phyloP scores from a whole-genome alignment of 2,888 invertebrate genomes.

The Hypsopygia costalis region DNA sequence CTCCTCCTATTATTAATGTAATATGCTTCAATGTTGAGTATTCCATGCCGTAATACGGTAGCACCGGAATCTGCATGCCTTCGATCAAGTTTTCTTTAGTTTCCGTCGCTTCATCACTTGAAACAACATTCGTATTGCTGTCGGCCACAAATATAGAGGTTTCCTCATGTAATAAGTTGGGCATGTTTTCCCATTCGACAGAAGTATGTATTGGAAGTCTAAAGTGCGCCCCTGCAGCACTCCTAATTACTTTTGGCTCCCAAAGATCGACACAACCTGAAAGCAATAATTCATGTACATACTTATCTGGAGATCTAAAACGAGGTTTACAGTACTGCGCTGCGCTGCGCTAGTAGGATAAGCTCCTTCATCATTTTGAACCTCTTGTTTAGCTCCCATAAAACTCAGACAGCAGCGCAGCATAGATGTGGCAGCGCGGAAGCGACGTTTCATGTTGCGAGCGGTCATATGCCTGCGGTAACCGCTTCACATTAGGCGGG shows the following conservation, averaged over 20 bases:
- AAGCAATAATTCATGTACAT: conserved; percentile 27
- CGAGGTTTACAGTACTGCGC: no score
- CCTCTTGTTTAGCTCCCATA: no score
- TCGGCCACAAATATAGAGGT: conserved; percentile 85
- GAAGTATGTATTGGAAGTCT: conserved; percentile 84
- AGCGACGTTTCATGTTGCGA: no score
- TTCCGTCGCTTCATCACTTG: conserved; percentile 20
- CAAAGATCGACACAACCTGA: conserved; percentile 93
- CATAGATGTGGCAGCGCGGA: no score
- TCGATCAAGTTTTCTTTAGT: conserved; percentile 19
- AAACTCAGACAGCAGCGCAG: no score
- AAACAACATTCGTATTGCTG: conserved; percentile 64
- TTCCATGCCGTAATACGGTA: conserved; percentile 83
- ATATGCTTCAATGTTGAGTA: conserved; percentile 76
- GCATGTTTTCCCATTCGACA: conserved; percentile 83
- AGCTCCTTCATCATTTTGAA: no score
- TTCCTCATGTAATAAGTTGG: conserved; percentile 59
- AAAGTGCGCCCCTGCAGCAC: conserved; percentile 93
- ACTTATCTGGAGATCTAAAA: no score
- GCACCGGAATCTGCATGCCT: conserved; percentile 62
- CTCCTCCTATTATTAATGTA: conserved; percentile 91
- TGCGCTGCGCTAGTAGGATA: no score
- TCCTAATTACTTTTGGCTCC: conserved; percentile 93
- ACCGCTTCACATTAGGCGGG: no score
- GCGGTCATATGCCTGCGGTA: no score